A percentile compares a stretch with the other conserved stretches of the same genome.
These are phyloP conservation scores for Pipistrellus nathusii DNA, from an alignment of 2,797 vertebrate genomes.

Conservation along the genomic window DNA sequence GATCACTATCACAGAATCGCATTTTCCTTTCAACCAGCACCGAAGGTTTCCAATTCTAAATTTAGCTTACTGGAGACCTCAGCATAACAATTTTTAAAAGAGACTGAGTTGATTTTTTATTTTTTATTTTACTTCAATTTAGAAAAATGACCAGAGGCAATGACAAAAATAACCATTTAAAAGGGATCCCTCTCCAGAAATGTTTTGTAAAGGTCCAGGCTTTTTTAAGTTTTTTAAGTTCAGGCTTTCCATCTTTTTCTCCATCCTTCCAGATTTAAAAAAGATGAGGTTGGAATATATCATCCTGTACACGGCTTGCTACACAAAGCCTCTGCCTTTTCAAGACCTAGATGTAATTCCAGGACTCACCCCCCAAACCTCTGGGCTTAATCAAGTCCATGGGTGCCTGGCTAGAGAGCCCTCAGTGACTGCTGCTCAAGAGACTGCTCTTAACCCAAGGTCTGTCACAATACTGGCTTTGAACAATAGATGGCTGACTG, in stretches of 20 bases:
- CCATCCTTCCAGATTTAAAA: background rate
- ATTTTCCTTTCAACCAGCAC: background rate
- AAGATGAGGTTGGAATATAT: background rate
- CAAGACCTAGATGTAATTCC: background rate
- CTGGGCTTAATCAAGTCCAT: constrained; percentile 63
- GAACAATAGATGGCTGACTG: constrained; percentile 22
- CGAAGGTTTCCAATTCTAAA: constrained; percentile 64
- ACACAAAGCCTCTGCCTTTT: constrained; percentile 11
- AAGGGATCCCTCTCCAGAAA: constrained; percentile 13
- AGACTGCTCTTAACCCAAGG: constrained; percentile 36
- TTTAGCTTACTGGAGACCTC: constrained; percentile 57
- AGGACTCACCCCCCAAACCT: constrained; percentile 46
- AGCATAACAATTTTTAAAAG: constrained; percentile 1
- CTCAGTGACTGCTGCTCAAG: constrained; percentile 26
- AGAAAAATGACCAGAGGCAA: constrained; percentile 67
- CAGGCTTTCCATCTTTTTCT: constrained; percentile 40
- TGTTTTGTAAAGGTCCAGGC: constrained; percentile 41
- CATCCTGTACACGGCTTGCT: background rate
- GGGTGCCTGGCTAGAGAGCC: background rate
- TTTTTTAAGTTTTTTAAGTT: background rate
- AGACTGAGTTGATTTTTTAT: constrained; percentile 37
- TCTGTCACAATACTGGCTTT: constrained; percentile 50
- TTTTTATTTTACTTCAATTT: constrained; percentile 67
- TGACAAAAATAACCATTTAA: constrained; percentile 68
- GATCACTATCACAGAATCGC: background rate